Base-by-base conservation (phyloP, 2,797 vertebrate species). In the Gambusia yucatana region DNA sequence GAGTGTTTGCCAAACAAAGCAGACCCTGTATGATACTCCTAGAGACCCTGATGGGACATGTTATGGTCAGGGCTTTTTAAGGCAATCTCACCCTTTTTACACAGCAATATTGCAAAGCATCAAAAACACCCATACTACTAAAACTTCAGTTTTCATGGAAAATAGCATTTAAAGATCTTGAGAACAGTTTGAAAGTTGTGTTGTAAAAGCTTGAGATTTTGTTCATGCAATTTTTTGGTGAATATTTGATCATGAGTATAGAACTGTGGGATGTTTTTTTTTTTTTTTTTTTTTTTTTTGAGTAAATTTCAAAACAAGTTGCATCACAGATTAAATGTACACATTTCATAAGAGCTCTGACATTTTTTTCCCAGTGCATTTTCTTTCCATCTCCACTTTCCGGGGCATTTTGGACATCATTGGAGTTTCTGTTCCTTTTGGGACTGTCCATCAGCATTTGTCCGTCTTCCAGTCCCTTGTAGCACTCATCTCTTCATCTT, bases 71-170 rank as follows among this genome's bases (percentile, higher is more conserved):
- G 80, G 77, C 7, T 8, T 22, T 8, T 89, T 83, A 67, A 85
- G 55, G 70, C 75, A 86, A 57, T 80, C 69, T 79, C 67, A 52
- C 71, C 59, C 67, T 73, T 81, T 89, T 59, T 75, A 61, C n/a
- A 46, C 61, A 72, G 39, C 30, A 72, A 71, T 78, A 71, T 78
- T 75, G 75, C 52, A 50, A 77, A 84, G 83, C 78, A 81, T 78
- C 85, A 83, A 73, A 89, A 86, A 77, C 84, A 75, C 79, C 57
- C 79, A 73, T 0, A 0, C 11, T 6, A 72, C 77, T 87, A 73
- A 75, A 72, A 78, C 76, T 22, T 48, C 11, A 36, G 57, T 41
- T 70, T 47, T 10, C 20, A 47, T 50, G 36, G 6, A 77, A 82
- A 72, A 44, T 4, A 5, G 39, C 2, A 2, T 83, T 36, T 73